These are phyloP conservation scores for Heloderma charlesbogerti DNA, from an alignment of 2,113 vertebrate genomes.

Conservation along the genomic window DNA sequence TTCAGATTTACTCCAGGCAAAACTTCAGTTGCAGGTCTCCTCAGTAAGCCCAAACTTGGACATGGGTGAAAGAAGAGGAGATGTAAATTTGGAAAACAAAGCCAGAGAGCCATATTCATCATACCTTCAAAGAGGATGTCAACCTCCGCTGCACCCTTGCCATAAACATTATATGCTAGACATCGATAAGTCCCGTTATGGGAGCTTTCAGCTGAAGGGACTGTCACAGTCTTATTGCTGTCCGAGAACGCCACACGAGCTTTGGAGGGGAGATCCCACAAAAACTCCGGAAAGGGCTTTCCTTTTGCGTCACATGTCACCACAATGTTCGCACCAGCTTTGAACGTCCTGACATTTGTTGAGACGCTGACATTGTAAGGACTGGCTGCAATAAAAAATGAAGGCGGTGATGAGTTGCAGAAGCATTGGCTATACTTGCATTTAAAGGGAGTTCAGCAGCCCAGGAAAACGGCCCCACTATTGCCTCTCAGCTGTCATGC, in stretches of 20 bases:
- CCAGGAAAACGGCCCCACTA: background rate
- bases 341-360: background rate
- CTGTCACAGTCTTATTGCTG: background rate
- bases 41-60: too few species aligned
- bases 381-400: background rate
- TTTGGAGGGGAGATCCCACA: slow-evolving; percentile 34
- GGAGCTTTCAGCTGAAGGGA: background rate
- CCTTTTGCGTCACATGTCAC: slow-evolving; percentile 44
- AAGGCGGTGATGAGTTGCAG: background rate
- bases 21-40: too few species aligned
- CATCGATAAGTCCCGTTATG: slow-evolving; percentile 60
- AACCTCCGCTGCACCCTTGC: background rate
- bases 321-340: background rate
- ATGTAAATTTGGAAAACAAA: too few species aligned
- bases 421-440: background rate
- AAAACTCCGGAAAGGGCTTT: slow-evolving; percentile 36
- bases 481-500: background rate
- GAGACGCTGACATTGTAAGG: background rate
- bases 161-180: slow-evolving; percentile 21
- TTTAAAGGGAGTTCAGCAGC: background rate
- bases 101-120: background rate
- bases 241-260: background rate
- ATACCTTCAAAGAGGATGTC: slow-evolving; percentile 34
- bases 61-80: too few species aligned
- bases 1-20: too few species aligned